Percentiles rank a stretch among this genome's conserved stretches.
Conservation (phyloP, 2,113 vertebrate genomes). For the Poicephalus meyeri region DNA sequence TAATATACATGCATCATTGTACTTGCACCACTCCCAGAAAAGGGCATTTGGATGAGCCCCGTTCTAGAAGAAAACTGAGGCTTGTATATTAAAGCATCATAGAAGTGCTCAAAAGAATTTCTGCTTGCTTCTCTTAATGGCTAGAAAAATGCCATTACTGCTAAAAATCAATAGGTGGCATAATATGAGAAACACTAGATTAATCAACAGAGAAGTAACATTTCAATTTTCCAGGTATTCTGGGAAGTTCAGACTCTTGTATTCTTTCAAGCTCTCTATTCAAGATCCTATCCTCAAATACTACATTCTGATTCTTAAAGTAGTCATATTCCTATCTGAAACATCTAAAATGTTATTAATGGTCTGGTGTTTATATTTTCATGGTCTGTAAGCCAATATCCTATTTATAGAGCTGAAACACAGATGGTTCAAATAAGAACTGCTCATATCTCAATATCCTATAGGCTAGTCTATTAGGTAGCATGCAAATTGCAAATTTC, state of each 20-base stretch:
- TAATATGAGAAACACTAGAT: not conserved
- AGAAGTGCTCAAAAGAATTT: not conserved
- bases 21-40: not conserved
- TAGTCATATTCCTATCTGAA: not conserved
- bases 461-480: not conserved
- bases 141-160: not conserved
- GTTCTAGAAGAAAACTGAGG: not conserved
- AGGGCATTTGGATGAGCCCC: not conserved
- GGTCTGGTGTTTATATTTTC: not conserved
- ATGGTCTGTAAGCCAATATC: not conserved
- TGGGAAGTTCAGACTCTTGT: not conserved
- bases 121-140: not conserved
- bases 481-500: not conserved
- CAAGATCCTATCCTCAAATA: not conserved
- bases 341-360: not conserved
- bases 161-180: not conserved
- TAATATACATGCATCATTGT: not conserved
- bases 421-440: not conserved
- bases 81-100: not conserved
- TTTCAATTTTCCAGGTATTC: not conserved
- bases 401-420: not conserved
- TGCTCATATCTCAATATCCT: not conserved
- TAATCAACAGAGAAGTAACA: not conserved
- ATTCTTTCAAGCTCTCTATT: not conserved
- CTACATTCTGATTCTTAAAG: not conserved